Evolutionary conservation across 2,888 invertebrate genomes (phyloP).

Genomic region (Chironomus riparius): DNA sequence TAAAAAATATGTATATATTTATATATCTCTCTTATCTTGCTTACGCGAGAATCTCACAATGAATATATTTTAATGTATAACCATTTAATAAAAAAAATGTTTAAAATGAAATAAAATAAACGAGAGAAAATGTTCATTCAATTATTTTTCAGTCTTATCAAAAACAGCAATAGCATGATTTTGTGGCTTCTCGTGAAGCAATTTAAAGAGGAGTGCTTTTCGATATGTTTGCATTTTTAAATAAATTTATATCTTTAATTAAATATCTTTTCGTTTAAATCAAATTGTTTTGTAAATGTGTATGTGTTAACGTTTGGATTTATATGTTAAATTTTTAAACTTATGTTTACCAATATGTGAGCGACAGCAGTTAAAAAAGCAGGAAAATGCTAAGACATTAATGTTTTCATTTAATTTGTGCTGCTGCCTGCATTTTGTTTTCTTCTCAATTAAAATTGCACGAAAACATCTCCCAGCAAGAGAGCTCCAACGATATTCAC

Average conservation of each 20-base stretch:
- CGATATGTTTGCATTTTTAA: conserved; percentile 8
- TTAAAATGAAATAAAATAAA: neutral
- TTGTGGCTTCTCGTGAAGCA: neutral
- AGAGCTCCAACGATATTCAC: neutral
- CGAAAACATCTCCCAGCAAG: conserved; percentile 4
- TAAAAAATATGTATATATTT: neutral
- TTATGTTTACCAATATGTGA: neutral
- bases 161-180: neutral
- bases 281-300: neutral
- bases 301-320: neutral
- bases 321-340: neutral
- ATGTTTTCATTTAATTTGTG: conserved; percentile 25
- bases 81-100: neutral
- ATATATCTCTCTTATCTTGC: neutral
- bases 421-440: conserved; percentile 20
- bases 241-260: conserved; percentile 20
- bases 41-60: neutral
- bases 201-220: neutral
- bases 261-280: conserved; percentile 19
- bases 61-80: too few species aligned
- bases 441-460: conserved; percentile 23
- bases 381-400: conserved; percentile 18
- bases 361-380: neutral
- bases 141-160: conserved; percentile 23
- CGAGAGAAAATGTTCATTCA: conserved; percentile 8